These are phyloP conservation scores for Platycercus adscitus DNA, from an alignment of 2,113 vertebrate species.

Conservation along the genomic window DNA sequence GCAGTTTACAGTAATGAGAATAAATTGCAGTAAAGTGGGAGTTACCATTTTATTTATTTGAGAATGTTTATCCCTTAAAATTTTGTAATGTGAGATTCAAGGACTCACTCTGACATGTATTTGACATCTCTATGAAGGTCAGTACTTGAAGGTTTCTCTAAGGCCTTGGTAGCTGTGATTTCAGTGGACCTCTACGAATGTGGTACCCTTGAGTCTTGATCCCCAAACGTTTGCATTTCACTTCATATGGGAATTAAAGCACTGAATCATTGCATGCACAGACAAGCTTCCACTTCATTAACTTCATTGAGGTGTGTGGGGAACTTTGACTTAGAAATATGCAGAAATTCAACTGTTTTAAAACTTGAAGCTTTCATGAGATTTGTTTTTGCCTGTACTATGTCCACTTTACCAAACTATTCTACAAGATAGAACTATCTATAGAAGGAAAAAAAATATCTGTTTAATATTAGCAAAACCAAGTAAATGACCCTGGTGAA, in stretches of 20 bases:
- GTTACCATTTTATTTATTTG: neutral
- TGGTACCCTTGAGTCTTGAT: neutral
- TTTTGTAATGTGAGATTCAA: neutral
- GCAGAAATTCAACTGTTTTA: neutral
- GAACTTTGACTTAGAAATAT: neutral
- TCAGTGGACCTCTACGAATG: neutral
- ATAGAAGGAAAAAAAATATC: neutral
- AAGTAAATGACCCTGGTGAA: neutral
- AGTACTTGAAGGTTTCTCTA: neutral
- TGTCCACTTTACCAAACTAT: neutral
- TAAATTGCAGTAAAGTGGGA: neutral
- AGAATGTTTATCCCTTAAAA: neutral
- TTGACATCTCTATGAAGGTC: neutral
- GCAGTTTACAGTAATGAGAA: neutral
- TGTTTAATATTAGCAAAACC: neutral
- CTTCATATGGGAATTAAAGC: neutral
- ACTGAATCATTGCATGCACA: neutral
- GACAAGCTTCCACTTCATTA: neutral
- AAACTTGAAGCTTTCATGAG: neutral
- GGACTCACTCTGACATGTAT: neutral
- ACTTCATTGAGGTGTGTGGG: neutral
- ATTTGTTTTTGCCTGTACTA: neutral
- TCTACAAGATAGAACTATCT: neutral
- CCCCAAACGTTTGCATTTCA: neutral
- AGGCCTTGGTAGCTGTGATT: neutral